Base-by-base conservation (phyloP, 1,140 invertebrate species). In the Prorops nasuta region DNA sequence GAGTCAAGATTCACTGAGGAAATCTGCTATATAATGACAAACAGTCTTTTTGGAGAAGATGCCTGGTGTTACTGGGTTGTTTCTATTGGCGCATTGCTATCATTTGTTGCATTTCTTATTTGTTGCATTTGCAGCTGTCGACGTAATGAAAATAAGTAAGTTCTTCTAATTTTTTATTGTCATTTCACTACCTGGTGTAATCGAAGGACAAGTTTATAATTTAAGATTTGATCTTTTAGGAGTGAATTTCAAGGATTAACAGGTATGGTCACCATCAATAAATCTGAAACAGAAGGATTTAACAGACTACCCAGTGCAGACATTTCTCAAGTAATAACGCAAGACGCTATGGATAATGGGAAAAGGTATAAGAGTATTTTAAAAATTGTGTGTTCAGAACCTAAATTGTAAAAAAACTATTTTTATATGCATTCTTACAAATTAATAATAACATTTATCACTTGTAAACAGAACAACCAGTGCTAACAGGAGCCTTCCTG, bases 401-500 rank as follows among this genome's bases (percentile, higher is more conserved):
- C 24, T 28, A 12, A 7, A 28, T 28, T 12, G 12, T 7, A 28
- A 28, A 28, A 28, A 12, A 7, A 28, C 12, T 7, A 28, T 28
- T 28, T 28, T 12, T 7, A 7, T 12, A 16, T 31, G 4, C n/a
- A 38, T 7, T 38, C 21, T 38, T 42, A 19, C n/a, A n/a, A n/a
- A n/a, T n/a, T n/a, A n/a, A n/a, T n/a, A n/a, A n/a, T n/a, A n/a
- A n/a, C n/a, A n/a, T n/a, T n/a, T n/a, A n/a, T n/a, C n/a, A n/a
- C n/a, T n/a, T 42, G 49, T 59, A 38, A 56, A 9, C 37, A 79
- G 77, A 48, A 63, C 67, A 14, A 77, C 69, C 22, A 77, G 79
- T 50, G 81, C 83, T 9, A 81, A 85, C 56, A 76, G 84, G 66
- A 86, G 84, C 70, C 74, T 86, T 44, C 84, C 84, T 17, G 84